Base-by-base conservation (phyloP, 2,888 invertebrate genomes). In the Palloptera scutellata region DNA sequence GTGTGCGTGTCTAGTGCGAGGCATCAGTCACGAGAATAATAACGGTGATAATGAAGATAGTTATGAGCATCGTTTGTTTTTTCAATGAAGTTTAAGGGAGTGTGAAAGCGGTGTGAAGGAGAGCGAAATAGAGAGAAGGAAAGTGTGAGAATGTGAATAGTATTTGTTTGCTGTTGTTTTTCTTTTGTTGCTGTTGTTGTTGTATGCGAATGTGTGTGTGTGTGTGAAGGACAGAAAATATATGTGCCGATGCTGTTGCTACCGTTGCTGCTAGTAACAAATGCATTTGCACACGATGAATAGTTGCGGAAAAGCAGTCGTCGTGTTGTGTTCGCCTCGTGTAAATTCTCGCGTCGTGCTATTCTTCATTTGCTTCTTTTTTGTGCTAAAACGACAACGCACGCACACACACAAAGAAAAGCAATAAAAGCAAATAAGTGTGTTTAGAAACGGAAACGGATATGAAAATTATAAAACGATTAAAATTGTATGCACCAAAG, bases 401-500 rank as follows among this genome's bases (percentile, higher is more conserved):
- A 61, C 66, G 67, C 59, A 64, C 61, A 64, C 55, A 64, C 68
- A 66, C 69, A 69, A 67, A 71, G 69, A 30, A 59, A 68, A 67
- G 69, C 67, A 71, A 58, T 54, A 59, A 48, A 43, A 60, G 63
- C 63, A 55, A 54, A 55, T 55, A 54, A n/a, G 48, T 48, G 48
- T 48, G 48, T 43, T 43, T 11, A 48, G 12, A 15, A 30, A 19
- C 53, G 54, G 20, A 62, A 51, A 60, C 13, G 43, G 30, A 63
- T 43, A 54, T n/a, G 43, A 43, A 30, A 30, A 30, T 30, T 30
- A 4, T 30, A 6, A 30, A 30, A 30, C 6, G 30, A 30, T 30
- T 30, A 30, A 30, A 30, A 30, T 30, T 30, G 6, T 30, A 30
- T 30, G 30, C 30, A 30, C 30, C 17, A 62, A 54, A 13, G 17